A percentile compares a stretch with the other conserved stretches of the same genome.
phyloP scores from a whole-genome alignment of 2,797 vertebrate genomes.

The Remorina albescens region DNA sequence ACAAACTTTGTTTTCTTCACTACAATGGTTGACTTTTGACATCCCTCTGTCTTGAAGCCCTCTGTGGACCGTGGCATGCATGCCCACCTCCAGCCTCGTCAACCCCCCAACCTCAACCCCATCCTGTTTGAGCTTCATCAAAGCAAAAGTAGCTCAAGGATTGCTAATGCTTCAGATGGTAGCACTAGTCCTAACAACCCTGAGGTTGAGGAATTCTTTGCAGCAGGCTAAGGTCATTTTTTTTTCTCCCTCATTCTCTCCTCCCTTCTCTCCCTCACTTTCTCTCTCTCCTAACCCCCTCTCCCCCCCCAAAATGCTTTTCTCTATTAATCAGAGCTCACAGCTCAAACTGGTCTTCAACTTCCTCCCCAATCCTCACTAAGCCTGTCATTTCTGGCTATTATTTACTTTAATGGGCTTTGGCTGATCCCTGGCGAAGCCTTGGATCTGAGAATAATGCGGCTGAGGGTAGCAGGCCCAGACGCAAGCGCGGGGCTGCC shows the following conservation, averaged over 20 bases:
- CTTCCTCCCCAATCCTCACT: slow-evolving; percentile 99
- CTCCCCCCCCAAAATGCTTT: slow-evolving; percentile 96
- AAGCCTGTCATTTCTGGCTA: slow-evolving; percentile 99
- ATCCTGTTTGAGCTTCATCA: slow-evolving; percentile 92
- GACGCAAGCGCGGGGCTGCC: slow-evolving; percentile 96
- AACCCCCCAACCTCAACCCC: slow-evolving; percentile 39
- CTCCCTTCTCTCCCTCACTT: slow-evolving; percentile 59
- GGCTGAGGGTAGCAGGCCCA: slow-evolving; percentile 95
- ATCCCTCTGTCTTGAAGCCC: slow-evolving; percentile 87
- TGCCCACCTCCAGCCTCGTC: slow-evolving; percentile 66
- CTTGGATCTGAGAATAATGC: slow-evolving; percentile 99
- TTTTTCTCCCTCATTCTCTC: slow-evolving; percentile 77
- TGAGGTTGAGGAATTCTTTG: slow-evolving; percentile 98
- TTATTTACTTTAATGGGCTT: slow-evolving; percentile 99
- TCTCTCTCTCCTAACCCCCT: slow-evolving; percentile 89
- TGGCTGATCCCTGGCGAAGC: slow-evolving; percentile 99
- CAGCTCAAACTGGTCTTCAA: slow-evolving; percentile 99
- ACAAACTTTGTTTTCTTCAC: slow-evolving; percentile 73
- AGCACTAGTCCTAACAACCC: slow-evolving; percentile 95
- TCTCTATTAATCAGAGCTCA: slow-evolving; percentile 99
- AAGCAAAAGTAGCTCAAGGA: slow-evolving; percentile 96
- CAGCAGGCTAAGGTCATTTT: slow-evolving; percentile 96
- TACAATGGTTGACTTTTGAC: slow-evolving; percentile 90
- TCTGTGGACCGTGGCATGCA: slow-evolving; percentile 86
- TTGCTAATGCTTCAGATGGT: slow-evolving; percentile 95